Percentiles rank a stretch among this genome's conserved stretches.
Evolutionary conservation across 2,113 vertebrate genomes (phyloP).

Genomic region (Brachypteracias leptosomus): DNA sequence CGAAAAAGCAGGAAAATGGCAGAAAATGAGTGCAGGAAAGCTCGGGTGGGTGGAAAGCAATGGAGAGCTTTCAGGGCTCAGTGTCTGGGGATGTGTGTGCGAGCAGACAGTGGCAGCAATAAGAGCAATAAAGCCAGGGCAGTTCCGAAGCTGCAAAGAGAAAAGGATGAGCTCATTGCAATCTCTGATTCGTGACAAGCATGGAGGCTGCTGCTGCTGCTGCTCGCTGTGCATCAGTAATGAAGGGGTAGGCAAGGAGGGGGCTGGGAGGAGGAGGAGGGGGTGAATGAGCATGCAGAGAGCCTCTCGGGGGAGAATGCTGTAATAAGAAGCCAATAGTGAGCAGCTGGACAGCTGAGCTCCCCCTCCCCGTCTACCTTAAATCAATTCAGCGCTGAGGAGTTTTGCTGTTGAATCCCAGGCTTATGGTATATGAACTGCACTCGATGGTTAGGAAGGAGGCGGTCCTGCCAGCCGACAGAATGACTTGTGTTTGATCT

Average conservation of each 20-base stretch:
- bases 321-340: conserved; percentile 93
- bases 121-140: conserved; percentile 66
- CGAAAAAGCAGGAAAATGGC: conserved; percentile 58
- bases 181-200: conserved; percentile 66
- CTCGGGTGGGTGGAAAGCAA: background rate
- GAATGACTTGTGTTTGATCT: background rate
- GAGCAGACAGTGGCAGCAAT: conserved; percentile 37
- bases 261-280: conserved; percentile 69
- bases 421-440: background rate
- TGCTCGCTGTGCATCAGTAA: conserved; percentile 80
- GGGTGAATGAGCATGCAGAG: conserved; percentile 76
- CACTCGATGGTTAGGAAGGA: background rate
- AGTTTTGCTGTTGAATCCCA: conserved; percentile 15
- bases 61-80: conserved; percentile 26
- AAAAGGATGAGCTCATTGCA: conserved; percentile 86
- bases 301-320: conserved; percentile 86
- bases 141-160: conserved; percentile 67
- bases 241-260: conserved; percentile 73
- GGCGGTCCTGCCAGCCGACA: background rate
- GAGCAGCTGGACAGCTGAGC: conserved; percentile 75
- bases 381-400: conserved; percentile 38
- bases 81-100: background rate
- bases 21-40: conserved; percentile 14
- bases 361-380: conserved; percentile 56
- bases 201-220: conserved; percentile 48